These are phyloP conservation scores for Pangasius sanitwongsei DNA, from an alignment of 2,797 vertebrate species.

Conservation along the genomic window DNA sequence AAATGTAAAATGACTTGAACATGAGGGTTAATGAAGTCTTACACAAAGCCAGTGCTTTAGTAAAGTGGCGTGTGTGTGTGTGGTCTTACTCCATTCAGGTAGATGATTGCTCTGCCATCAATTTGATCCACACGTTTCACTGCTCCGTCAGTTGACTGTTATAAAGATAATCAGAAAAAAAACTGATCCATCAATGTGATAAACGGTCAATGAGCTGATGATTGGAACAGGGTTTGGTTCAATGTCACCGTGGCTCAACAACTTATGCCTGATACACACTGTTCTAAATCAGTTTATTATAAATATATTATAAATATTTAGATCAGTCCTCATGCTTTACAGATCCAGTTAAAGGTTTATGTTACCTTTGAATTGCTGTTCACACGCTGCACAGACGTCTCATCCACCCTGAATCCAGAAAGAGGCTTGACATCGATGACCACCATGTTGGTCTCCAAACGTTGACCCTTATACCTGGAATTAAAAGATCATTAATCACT, in stretches of 20 bases:
- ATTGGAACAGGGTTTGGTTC: not conserved
- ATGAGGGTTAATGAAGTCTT: too few relatives aligned
- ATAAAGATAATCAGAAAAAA: not conserved
- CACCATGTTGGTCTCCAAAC: slow-evolving; percentile 77
- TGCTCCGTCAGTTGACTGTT: slow-evolving; percentile 59
- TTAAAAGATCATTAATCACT: not conserved
- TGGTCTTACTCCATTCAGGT: slow-evolving; percentile 70
- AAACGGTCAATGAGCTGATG: not conserved
- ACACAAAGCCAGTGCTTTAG: too few relatives aligned
- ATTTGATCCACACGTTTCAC: slow-evolving; percentile 74
- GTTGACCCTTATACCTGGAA: slow-evolving; percentile 70
- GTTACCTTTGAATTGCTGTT: slow-evolving; percentile 33
- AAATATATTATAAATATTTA: not conserved
- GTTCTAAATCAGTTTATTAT: not conserved
- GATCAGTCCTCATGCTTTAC: not conserved
- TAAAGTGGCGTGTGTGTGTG: not conserved
- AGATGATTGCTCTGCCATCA: slow-evolving; percentile 70
- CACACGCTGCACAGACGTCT: slow-evolving; percentile 64
- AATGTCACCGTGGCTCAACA: not conserved
- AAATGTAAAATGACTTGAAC: too few relatives aligned
- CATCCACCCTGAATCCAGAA: slow-evolving; percentile 70
- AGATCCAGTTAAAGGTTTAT: not conserved
- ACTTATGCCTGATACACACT: too few relatives aligned
- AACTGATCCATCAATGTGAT: not conserved
- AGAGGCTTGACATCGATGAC: slow-evolving; percentile 75